A percentile compares a stretch with the other conserved stretches of the same genome.
Conservation (phyloP, 37 sponge, comb jelly and placozoan species). For the Hormiphora californensis region DNA sequence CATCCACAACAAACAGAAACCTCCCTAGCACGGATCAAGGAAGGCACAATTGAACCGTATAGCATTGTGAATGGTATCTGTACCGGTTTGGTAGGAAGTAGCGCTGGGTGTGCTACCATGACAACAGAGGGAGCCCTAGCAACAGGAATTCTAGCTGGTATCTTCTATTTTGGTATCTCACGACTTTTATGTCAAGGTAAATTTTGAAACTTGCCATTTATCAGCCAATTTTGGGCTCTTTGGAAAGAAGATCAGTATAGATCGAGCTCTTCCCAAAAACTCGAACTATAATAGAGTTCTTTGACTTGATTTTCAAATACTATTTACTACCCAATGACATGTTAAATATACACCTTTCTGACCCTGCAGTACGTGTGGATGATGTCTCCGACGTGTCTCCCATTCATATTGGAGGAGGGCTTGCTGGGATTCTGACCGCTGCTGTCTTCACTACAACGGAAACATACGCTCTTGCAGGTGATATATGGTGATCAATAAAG, state of each 20-base stretch:
- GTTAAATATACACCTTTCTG: too few relatives aligned
- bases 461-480: not conserved
- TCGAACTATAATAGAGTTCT: too few relatives aligned
- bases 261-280: too few relatives aligned
- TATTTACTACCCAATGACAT: too few relatives aligned
- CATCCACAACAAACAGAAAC: too few relatives aligned
- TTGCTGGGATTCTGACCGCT: conserved; percentile 16
- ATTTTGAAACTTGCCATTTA: too few relatives aligned
- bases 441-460: conserved; percentile 11
- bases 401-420: conserved; percentile 11
- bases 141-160: conserved; percentile 24
- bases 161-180: not conserved
- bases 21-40: too few relatives aligned
- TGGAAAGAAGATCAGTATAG: too few relatives aligned
- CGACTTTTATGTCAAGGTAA: conserved; percentile 6
- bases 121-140: conserved; percentile 46
- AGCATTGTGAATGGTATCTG: conserved; percentile 16
- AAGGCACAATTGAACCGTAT: conserved; percentile 38
- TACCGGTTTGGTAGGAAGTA: conserved; percentile 33
- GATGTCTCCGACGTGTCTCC: conserved; percentile 20
- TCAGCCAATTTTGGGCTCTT: too few relatives aligned
- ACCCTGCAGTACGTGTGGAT: conserved; percentile 12
- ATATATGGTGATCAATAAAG: not conserved
- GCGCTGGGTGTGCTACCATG: conserved; percentile 52
- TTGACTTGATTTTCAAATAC: too few relatives aligned